A percentile compares a stretch with the other conserved stretches of the same genome.
phyloP scores from a whole-genome alignment of 2,888 invertebrate genomes.

The Eupithecia insigniata region DNA sequence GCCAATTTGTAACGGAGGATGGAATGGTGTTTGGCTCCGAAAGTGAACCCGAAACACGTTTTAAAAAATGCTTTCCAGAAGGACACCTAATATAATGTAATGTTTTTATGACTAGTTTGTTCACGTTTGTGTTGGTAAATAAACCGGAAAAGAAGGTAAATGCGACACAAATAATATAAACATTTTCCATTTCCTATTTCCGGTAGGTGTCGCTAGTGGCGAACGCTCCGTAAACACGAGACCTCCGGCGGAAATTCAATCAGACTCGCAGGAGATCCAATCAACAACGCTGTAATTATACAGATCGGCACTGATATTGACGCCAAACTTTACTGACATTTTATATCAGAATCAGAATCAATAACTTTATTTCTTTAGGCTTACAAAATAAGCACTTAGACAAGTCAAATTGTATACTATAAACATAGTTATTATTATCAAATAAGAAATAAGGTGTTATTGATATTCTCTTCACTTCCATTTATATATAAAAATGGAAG shows the following conservation, averaged over 20 bases:
- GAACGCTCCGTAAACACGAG: constrained; percentile 75
- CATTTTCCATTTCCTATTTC: constrained; percentile 11
- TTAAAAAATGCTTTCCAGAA: background rate
- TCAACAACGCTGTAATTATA: constrained; percentile 82
- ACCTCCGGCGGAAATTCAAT: constrained; percentile 80
- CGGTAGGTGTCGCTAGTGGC: constrained; percentile 4
- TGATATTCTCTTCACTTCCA: too few species aligned
- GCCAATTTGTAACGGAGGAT: constrained; percentile 1
- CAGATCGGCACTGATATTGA: background rate
- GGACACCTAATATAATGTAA: background rate
- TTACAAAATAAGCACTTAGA: too few species aligned
- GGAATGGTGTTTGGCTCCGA: background rate
- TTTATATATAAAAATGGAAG: background rate
- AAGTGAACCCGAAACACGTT: background rate
- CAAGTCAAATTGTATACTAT: too few species aligned
- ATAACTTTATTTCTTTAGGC: too few species aligned
- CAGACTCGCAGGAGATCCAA: constrained; percentile 79
- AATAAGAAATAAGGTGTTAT: too few species aligned
- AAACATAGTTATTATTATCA: too few species aligned
- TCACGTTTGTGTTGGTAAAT: background rate
- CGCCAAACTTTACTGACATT: background rate
- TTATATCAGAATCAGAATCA: too few species aligned
- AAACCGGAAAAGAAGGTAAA: background rate
- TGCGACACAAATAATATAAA: constrained; percentile 12
- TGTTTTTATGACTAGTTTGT: background rate